These are phyloP conservation scores for Toxotes lorentzi DNA, from an alignment of 2,797 vertebrate species.

Conservation along the genomic window DNA sequence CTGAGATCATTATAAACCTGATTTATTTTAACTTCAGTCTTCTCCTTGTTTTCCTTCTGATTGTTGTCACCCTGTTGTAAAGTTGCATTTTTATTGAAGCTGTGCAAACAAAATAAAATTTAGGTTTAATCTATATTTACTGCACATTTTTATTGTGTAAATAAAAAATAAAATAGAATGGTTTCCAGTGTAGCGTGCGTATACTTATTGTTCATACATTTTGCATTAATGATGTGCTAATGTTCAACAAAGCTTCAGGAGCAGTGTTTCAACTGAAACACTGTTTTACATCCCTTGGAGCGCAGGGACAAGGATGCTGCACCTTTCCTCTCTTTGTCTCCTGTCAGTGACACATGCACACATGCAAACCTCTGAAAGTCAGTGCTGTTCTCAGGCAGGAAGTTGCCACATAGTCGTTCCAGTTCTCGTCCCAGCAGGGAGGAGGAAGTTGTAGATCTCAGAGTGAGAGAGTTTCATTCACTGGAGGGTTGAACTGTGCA, in stretches of 20 bases:
- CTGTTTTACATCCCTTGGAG: conserved; percentile 21
- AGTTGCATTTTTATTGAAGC: conserved; percentile 29
- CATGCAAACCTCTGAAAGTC: conserved; percentile 44
- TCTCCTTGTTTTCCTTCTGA: background rate
- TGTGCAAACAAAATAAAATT: conserved; percentile 11
- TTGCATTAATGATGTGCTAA: background rate
- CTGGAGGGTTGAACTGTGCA: background rate
- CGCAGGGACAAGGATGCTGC: conserved; percentile 85
- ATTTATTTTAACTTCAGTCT: conserved; percentile 37
- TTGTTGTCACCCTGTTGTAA: conserved; percentile 18
- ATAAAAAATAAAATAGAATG: background rate
- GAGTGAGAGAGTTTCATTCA: conserved; percentile 12
- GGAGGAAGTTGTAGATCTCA: conserved; percentile 53
- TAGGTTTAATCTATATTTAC: background rate
- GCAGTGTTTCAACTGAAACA: conserved; percentile 28
- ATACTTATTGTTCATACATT: background rate
- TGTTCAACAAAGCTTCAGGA: background rate
- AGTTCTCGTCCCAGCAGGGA: conserved; percentile 26
- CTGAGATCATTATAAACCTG: conserved; percentile 2
- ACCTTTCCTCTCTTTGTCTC: conserved; percentile 96
- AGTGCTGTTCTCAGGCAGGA: conserved; percentile 81
- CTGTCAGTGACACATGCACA: conserved; percentile 53
- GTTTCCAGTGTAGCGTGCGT: background rate
- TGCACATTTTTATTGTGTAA: conserved; percentile 4
- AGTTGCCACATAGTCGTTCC: conserved; percentile 56